Evolutionary conservation across 2,113 vertebrate species (phyloP).

Genomic region (Cyanoderma ruficeps): DNA sequence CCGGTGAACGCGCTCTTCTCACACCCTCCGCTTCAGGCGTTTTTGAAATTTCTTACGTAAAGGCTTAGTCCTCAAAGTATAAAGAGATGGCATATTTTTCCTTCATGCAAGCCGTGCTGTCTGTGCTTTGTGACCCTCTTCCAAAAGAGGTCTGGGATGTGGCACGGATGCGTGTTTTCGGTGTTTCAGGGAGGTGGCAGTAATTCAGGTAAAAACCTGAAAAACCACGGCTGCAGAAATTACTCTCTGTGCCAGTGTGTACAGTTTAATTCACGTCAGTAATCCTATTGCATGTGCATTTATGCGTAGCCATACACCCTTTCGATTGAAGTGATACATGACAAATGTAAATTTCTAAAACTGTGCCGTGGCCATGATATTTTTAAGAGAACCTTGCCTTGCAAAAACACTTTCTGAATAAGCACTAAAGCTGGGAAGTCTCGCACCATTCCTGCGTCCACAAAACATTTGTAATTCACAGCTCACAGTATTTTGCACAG

Average conservation of each 20-base stretch:
- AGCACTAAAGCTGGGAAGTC: not conserved
- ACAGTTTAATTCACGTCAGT: rapidly evolving
- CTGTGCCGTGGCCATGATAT: rapidly evolving
- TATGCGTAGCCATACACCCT: rapidly evolving
- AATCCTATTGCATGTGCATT: rapidly evolving
- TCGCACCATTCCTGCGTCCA: not conserved
- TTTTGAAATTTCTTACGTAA: rapidly evolving
- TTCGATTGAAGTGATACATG: not conserved
- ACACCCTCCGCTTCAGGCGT: rapidly evolving
- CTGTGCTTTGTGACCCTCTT: not conserved
- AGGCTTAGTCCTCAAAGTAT: rapidly evolving
- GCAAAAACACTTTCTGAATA: not conserved
- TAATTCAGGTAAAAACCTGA: not conserved
- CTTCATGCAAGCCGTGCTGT: rapidly evolving
- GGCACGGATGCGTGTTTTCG: rapidly evolving
- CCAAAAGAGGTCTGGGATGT: rapidly evolving
- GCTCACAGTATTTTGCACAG: not conserved
- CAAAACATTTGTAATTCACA: not conserved
- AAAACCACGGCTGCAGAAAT: not conserved
- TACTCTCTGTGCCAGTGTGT: not conserved
- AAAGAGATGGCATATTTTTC: rapidly evolving
- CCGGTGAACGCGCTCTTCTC: not conserved
- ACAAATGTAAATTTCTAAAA: not conserved
- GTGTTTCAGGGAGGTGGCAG: not conserved
- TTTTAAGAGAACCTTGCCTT: not conserved